Percentiles rank a stretch among this genome's conserved stretches.
Conservation (phyloP, 2,113 vertebrate genomes). For the Dipodomys spectabilis region DNA sequence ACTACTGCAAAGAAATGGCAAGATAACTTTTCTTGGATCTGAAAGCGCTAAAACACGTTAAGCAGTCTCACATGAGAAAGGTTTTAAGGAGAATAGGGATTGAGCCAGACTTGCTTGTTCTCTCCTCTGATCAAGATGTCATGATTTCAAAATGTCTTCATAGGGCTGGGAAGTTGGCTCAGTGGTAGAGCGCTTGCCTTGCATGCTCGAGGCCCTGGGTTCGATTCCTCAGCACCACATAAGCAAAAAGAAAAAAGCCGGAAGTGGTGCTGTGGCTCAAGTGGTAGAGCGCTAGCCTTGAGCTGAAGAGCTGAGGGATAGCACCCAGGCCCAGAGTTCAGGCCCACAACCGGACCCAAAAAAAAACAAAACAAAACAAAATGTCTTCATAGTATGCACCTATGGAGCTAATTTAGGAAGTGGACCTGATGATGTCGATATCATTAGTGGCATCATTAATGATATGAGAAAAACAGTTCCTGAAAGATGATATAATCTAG, state of each 20-base stretch:
- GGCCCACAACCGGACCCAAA: too few species aligned
- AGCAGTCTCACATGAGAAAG: conserved; percentile 51
- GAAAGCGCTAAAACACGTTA: conserved; percentile 1
- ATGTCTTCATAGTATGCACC: neutral
- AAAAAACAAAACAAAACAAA: too few species aligned
- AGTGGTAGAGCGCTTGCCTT: too few species aligned
- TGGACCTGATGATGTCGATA: neutral
- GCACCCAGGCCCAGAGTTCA: too few species aligned
- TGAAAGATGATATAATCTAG: neutral
- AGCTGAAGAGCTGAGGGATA: too few species aligned
- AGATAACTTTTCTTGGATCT: conserved; percentile 39
- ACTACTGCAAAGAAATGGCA: conserved; percentile 9
- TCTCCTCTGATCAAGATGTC: conserved; percentile 39
- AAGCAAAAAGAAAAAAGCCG: too few species aligned
- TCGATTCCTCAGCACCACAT: too few species aligned
- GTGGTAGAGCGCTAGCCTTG: too few species aligned
- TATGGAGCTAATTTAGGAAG: conserved; percentile 43
- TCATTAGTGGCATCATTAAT: conserved; percentile 25
- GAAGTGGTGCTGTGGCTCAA: too few species aligned
- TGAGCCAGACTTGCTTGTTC: conserved; percentile 28
- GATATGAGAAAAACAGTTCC: neutral
- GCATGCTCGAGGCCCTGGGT: too few species aligned
- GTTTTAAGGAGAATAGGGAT: neutral
- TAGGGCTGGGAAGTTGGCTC: too few species aligned
- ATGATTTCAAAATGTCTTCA: conserved; percentile 44